These are phyloP conservation scores for Yponomeuta evonymella DNA, from an alignment of 2,888 invertebrate genomes.

Conservation along the genomic window DNA sequence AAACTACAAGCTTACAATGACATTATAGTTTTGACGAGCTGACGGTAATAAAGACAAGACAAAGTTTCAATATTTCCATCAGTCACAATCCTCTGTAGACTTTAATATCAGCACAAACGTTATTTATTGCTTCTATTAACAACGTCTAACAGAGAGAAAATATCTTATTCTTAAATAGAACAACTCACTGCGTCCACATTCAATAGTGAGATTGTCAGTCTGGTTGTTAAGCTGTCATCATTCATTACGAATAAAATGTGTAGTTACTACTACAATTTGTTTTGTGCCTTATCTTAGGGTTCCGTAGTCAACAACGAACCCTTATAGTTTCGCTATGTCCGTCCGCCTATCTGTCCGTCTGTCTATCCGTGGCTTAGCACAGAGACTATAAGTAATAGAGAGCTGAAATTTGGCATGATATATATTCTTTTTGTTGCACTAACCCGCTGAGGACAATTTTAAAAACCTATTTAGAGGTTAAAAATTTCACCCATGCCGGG, in stretches of 20 bases:
- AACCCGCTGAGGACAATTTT: no score
- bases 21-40: not conserved
- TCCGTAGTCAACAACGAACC: no score
- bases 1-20: not conserved
- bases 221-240: not conserved
- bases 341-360: no score
- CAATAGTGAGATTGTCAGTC: not conserved
- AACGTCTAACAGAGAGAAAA: conserved; percentile 8
- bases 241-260: not conserved
- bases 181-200: not conserved
- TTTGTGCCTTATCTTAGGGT: no score
- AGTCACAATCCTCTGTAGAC: not conserved
- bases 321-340: no score
- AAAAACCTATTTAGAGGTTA: no score
- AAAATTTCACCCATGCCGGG: no score
- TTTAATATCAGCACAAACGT: conserved; percentile 1
- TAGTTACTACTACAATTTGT: no score
- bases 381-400: no score
- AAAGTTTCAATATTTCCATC: not conserved
- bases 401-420: no score
- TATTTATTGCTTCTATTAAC: conserved; percentile 9
- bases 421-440: no score
- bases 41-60: not conserved
- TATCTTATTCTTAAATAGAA: conserved; percentile 8
- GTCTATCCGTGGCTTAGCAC: no score